A percentile compares a stretch with the other conserved stretches of the same genome.
These are phyloP conservation scores for Hucho hucho DNA, from an alignment of 2,113 vertebrate genomes.

Conservation along the genomic window DNA sequence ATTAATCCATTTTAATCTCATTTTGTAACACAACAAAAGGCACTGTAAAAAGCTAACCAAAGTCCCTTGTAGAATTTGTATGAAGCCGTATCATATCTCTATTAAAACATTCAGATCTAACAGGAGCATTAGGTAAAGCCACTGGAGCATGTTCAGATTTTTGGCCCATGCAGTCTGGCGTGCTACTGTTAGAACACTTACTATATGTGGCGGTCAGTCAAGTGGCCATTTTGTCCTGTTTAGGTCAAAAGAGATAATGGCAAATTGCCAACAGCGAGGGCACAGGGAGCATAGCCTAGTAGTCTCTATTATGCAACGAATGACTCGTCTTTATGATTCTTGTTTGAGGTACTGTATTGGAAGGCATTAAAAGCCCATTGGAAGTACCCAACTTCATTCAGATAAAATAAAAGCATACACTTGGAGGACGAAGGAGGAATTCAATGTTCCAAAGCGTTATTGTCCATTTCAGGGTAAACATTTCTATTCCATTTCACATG, in stretches of 20 bases:
- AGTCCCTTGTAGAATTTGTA: too few species aligned
- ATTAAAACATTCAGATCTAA: too few species aligned
- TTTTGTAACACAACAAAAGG: too few species aligned
- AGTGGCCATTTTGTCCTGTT: conserved; percentile 3
- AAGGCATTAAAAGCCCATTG: too few species aligned
- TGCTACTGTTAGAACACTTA: neutral
- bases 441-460: neutral
- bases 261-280: neutral
- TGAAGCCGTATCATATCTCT: too few species aligned
- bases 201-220: neutral
- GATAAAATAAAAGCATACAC: too few species aligned
- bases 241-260: neutral
- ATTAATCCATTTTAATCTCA: too few species aligned
- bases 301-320: neutral
- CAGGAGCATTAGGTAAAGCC: neutral
- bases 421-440: neutral
- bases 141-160: neutral
- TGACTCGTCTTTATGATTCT: neutral
- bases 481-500: neutral
- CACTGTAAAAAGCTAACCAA: too few species aligned
- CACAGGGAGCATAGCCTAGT: neutral
- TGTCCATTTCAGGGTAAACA: neutral
- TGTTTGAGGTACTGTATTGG: neutral
- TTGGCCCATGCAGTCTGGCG: neutral
- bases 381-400: too few species aligned